phyloP scores from a whole-genome alignment of 2,113 vertebrate genomes.

The Ondatra zibethicus region DNA sequence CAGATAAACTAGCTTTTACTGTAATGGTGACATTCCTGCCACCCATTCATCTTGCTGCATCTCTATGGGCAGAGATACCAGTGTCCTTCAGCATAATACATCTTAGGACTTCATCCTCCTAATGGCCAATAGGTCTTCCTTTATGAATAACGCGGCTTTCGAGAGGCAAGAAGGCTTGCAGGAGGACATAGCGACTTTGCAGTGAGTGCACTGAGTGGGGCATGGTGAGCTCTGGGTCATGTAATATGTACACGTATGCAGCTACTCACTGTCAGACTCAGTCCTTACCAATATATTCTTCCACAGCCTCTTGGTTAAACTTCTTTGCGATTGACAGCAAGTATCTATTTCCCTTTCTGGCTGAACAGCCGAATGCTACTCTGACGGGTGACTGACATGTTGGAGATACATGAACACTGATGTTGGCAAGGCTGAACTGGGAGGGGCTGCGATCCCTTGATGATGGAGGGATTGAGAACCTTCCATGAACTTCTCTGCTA shows the following conservation, averaged over 20 bases:
- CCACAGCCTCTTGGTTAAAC: neutral
- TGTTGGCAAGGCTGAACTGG: accelerated
- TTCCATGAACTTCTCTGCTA: neutral
- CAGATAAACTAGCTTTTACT: slow-evolving; percentile 27
- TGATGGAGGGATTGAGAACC: accelerated
- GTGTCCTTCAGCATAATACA: neutral
- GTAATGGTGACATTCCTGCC: neutral
- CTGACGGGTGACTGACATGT: accelerated
- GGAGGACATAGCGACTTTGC: neutral
- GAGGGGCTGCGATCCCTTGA: neutral
- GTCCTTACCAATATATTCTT: neutral
- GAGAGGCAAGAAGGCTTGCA: neutral
- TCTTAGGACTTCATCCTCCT: slow-evolving; percentile 1
- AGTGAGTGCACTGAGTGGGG: neutral
- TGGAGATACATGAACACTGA: neutral
- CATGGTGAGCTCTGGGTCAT: accelerated
- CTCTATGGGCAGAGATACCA: neutral
- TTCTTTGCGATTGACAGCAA: neutral
- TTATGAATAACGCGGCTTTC: neutral
- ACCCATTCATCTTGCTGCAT: neutral
- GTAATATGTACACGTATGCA: accelerated
- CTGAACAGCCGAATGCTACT: neutral
- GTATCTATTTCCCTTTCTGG: too few relatives aligned
- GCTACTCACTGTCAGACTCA: neutral
- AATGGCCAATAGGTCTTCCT: neutral